phyloP scores from a whole-genome alignment of 2,113 vertebrate genomes.

The Polypterus senegalus region DNA sequence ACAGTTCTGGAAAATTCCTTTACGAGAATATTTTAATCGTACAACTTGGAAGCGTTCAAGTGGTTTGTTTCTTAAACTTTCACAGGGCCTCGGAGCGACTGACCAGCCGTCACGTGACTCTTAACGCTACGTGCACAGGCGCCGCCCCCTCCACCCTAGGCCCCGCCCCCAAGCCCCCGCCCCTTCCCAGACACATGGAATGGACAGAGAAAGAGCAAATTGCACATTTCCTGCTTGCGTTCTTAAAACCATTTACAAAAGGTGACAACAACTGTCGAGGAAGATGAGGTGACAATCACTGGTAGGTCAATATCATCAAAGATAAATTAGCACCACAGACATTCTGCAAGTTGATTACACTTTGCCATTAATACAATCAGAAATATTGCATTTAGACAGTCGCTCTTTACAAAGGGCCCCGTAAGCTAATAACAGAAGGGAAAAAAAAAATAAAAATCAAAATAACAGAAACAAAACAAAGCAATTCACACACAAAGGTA shows the following conservation, averaged over 20 bases:
- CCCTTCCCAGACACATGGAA: no score
- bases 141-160: no score
- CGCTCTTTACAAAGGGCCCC: constrained; percentile 10
- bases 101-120: no score
- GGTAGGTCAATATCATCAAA: not conserved
- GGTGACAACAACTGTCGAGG: no score
- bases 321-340: constrained; percentile 59
- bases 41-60: no score
- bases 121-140: no score
- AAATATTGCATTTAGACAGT: constrained; percentile 12
- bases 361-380: constrained; percentile 18
- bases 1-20: no score
- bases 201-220: not conserved
- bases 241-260: constrained; percentile 20
- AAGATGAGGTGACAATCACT: no score
- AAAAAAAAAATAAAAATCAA: constrained; percentile 9
- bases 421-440: constrained; percentile 19
- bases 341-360: constrained; percentile 26
- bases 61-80: no score
- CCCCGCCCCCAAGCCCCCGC: no score
- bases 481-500: constrained; percentile 1
- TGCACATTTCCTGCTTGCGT: constrained; percentile 11
- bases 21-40: no score
- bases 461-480: not conserved
- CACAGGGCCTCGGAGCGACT: no score